phyloP scores from a whole-genome alignment of 1,140 invertebrate genomes.

The Tetramorium alpestre region DNA sequence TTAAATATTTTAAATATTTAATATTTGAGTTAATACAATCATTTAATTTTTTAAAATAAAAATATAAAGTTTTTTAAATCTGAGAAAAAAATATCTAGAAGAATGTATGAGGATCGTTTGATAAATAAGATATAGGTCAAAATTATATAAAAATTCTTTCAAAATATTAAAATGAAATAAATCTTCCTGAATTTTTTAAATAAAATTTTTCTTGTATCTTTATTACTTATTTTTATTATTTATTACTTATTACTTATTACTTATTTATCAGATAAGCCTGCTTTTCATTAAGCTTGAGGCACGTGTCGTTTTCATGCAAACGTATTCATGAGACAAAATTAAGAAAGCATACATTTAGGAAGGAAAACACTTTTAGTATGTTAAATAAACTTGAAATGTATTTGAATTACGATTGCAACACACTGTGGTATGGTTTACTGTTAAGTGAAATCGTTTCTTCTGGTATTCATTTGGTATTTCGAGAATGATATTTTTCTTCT shows the following conservation, averaged over 20 bases:
- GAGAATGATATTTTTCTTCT: neutral
- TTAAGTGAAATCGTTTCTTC: neutral
- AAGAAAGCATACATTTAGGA: neutral
- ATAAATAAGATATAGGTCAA: neutral
- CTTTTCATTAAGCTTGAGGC: neutral
- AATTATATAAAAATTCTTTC: neutral
- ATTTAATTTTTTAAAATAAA: neutral
- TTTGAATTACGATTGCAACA: neutral
- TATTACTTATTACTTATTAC: no score
- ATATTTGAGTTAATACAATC: neutral
- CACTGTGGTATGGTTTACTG: neutral
- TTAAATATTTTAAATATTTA: neutral
- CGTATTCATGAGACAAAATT: neutral
- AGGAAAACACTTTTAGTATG: neutral
- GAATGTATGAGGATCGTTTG: no score
- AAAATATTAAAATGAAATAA: neutral
- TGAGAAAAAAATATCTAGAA: no score
- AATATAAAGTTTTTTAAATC: neutral
- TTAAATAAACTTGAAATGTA: conserved; percentile 5
- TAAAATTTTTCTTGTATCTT: neutral
- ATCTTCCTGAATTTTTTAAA: neutral
- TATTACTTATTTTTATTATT: no score
- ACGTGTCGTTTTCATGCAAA: neutral
- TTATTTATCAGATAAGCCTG: neutral
- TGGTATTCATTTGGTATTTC: neutral